Base-by-base conservation (phyloP, 1,140 invertebrate species). In the Drosophila kurseongensis region DNA sequence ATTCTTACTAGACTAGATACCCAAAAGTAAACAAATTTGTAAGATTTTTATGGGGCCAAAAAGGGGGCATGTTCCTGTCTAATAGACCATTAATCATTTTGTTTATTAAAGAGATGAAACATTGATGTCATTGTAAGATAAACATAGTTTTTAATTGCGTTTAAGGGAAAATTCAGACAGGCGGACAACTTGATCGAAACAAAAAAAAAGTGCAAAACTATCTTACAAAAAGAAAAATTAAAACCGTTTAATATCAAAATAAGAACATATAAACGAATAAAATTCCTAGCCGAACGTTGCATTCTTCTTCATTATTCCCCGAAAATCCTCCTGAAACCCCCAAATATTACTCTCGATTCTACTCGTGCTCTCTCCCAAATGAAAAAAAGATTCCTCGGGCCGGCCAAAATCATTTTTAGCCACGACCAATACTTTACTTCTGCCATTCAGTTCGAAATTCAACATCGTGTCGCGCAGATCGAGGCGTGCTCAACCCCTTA, bases 351-450 rank as follows among this genome's bases (percentile, higher is more conserved):
- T 68, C 68, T 77, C 62, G 29, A 57, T 66, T 69, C 29, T 10
- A 4, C 60, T 23, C 7, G 41, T 36, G 55, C 58, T 80, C 67
- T 77, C 74, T 32, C 44, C 47, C 16, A 60, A 51, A 42, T 32
- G 51, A 45, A 48, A 69, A 59, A 54, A 74, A 74, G 76, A 83
- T 78, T 73, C 62, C 67, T 66, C 55, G 68, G 68, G 44, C 52
- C 66, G 69, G 82, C 74, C 81, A 85, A 85, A 85, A 86, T 86
- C 65, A 89, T 89, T 89, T 89, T 84, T 90, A 90, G 85, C 85
- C 59, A 80, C 80, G 65, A 40, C 69, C 74, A 69, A 75, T 75
- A 75, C 67, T 67, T 76, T 76, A 55, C 61, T 75, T 76, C 63
- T 63, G 80, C 84, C 72, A 75, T 75, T 91, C 75, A 90, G 88